phyloP scores from a whole-genome alignment of 2,113 vertebrate genomes.

The Erythrolamprus reginae region DNA sequence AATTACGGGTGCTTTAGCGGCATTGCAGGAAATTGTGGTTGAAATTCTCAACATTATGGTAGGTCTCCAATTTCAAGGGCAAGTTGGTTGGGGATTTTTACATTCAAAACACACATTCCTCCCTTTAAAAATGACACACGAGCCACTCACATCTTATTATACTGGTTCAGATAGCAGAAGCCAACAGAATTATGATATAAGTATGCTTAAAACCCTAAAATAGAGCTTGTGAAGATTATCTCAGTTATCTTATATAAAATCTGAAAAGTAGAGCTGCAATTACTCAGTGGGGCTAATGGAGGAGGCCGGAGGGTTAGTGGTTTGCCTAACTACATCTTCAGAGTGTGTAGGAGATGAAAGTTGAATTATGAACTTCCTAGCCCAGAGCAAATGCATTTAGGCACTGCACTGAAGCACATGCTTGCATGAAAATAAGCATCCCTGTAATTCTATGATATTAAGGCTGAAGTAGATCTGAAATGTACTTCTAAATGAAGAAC shows the following conservation, averaged over 20 bases:
- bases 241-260: background rate
- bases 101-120: background rate
- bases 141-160: background rate
- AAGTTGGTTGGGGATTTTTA: background rate
- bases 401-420: background rate
- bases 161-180: background rate
- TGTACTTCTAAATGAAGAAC: background rate
- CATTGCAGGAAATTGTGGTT: background rate
- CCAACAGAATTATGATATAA: background rate
- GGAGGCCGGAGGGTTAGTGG: background rate
- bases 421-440: background rate
- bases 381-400: background rate
- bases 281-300: background rate
- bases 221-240: background rate
- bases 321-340: background rate
- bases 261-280: background rate
- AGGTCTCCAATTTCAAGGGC: background rate
- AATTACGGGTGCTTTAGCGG: background rate
- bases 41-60: background rate
- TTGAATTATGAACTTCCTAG: background rate
- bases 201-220: background rate
- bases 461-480: background rate
- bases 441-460: background rate
- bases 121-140: background rate
- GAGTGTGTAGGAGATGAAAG: background rate